phyloP scores from a whole-genome alignment of 2,113 vertebrate genomes.

The Labeo catla region DNA sequence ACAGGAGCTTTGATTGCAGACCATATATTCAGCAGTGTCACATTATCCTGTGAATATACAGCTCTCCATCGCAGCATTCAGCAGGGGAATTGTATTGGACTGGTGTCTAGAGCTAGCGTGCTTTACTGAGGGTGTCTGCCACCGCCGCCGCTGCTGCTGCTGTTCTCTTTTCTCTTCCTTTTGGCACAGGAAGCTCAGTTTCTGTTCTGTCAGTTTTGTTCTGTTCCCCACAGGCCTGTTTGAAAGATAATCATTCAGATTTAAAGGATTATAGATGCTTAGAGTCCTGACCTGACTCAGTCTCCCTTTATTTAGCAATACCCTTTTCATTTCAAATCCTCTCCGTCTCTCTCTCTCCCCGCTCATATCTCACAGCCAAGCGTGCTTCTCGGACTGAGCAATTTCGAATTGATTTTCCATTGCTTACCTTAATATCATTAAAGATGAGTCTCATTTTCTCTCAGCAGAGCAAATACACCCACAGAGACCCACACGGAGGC shows the following conservation, averaged over 20 bases:
- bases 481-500: conserved; percentile 20
- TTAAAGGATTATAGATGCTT: conserved; percentile 56
- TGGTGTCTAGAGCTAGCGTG: conserved; percentile 12
- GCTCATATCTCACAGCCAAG: conserved; percentile 11
- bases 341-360: conserved; percentile 15
- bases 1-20: not conserved
- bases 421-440: conserved; percentile 47
- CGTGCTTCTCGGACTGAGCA: conserved; percentile 20
- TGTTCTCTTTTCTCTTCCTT: conserved; percentile 17
- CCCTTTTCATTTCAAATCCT: conserved; percentile 47
- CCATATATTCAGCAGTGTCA: conserved; percentile 1
- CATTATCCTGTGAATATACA: not conserved
- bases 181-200: conserved; percentile 31
- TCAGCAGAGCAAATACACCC: conserved; percentile 32
- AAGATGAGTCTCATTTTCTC: conserved; percentile 39
- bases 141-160: not conserved
- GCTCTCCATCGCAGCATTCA: conserved; percentile 5
- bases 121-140: not conserved
- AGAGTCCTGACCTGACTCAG: conserved; percentile 46
- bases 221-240: conserved; percentile 33
- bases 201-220: conserved; percentile 45
- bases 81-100: conserved; percentile 20
- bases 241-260: conserved; percentile 52
- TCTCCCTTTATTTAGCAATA: conserved; percentile 51
- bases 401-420: conserved; percentile 40